Evolutionary conservation across 2,888 invertebrate species (phyloP).

Genomic region (Drosophila pegasa): DNA sequence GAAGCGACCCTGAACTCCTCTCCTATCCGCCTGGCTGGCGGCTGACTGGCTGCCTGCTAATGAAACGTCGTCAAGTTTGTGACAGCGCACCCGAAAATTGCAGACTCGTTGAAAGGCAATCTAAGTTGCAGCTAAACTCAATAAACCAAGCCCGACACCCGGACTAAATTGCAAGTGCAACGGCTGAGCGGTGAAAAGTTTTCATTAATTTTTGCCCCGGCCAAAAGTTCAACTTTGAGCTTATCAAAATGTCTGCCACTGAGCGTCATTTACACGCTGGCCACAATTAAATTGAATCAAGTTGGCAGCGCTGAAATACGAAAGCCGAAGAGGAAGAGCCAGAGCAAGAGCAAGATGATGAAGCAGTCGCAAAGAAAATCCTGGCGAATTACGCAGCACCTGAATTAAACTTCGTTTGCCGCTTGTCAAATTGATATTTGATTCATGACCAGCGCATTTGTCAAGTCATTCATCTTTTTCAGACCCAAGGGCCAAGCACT

Average conservation of each 20-base stretch:
- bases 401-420: conserved; percentile 57
- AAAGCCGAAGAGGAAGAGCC: not conserved
- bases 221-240: conserved; percentile 56
- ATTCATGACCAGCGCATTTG: conserved; percentile 82
- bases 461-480: conserved; percentile 82
- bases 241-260: conserved; percentile 52
- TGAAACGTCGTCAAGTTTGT: conserved; percentile 75
- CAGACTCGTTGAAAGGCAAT: conserved; percentile 62
- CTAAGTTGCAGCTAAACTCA: conserved; percentile 72
- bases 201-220: conserved; percentile 68
- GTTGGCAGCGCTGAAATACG: conserved; percentile 39
- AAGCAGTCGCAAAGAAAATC: conserved; percentile 24
- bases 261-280: conserved; percentile 69
- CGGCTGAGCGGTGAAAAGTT: conserved; percentile 50
- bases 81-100: conserved; percentile 52
- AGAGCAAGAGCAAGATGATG: not conserved
- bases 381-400: conserved; percentile 54
- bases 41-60: conserved; percentile 50
- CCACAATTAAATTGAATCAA: conserved; percentile 81
- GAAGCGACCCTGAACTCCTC: conserved; percentile 33
- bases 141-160: conserved; percentile 46
- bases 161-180: conserved; percentile 58
- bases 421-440: conserved; percentile 83
- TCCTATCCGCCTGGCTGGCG: not conserved
- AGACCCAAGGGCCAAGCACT: conserved; percentile 25